Percentiles rank a stretch among this genome's conserved stretches.
Conservation (phyloP, 2,113 vertebrate genomes). For the Cavia porcellus region DNA sequence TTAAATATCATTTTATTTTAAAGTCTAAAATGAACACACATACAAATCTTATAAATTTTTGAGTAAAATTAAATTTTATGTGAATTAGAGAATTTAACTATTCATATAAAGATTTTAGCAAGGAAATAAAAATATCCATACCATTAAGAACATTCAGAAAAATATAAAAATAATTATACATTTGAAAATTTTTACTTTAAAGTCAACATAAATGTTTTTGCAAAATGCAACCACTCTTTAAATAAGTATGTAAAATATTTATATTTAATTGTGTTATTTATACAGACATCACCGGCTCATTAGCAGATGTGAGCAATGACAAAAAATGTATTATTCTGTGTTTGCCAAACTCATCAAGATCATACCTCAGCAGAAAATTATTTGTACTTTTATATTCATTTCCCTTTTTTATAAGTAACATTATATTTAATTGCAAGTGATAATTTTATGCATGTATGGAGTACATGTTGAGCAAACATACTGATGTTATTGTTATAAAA, state of each 20-base stretch:
- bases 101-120: background rate
- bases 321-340: background rate
- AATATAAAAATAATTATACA: constrained; percentile 11
- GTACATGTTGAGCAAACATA: too few species aligned
- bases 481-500: background rate
- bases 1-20: background rate
- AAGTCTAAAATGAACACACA: background rate
- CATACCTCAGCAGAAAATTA: too few species aligned
- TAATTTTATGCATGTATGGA: background rate
- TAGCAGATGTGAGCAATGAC: background rate
- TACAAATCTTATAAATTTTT: background rate
- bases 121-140: background rate
- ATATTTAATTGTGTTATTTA: background rate
- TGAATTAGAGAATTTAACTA: background rate
- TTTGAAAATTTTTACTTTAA: background rate
- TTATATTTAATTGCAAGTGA: background rate
- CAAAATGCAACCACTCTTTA: background rate
- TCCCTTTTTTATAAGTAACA: background rate
- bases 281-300: background rate
- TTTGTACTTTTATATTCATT: too few species aligned
- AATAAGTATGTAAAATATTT: background rate
- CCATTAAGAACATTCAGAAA: background rate
- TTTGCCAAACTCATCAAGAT: background rate
- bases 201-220: background rate
- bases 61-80: background rate